phyloP scores from a whole-genome alignment of 2,888 invertebrate genomes.

The Proisotoma minuta region DNA sequence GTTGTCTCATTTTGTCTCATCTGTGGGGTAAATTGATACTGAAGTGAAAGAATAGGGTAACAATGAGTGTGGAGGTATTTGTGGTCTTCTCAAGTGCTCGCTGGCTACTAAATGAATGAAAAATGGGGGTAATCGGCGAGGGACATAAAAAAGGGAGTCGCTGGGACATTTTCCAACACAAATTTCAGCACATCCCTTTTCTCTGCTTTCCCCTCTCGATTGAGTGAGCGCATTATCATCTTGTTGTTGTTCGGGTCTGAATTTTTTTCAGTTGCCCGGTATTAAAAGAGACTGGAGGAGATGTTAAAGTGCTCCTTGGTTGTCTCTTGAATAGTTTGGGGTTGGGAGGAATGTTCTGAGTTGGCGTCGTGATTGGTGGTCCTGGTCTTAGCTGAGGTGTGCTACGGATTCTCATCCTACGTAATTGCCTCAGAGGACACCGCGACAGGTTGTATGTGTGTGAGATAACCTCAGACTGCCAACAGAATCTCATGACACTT shows the following conservation, averaged over 20 bases:
- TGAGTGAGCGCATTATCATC: conserved; percentile 16
- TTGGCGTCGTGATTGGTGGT: conserved; percentile 48
- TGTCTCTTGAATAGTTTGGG: conserved; percentile 17
- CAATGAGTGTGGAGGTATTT: too few species aligned
- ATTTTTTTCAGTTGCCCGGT: too few species aligned
- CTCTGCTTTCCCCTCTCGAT: conserved; percentile 2
- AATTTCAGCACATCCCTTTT: neutral
- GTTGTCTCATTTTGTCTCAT: too few species aligned
- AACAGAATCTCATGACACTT: conserved; percentile 45
- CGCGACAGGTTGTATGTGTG: conserved; percentile 48
- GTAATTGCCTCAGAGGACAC: conserved; percentile 48
- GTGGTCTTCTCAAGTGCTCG: too few species aligned
- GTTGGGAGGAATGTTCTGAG: conserved; percentile 21
- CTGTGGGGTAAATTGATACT: too few species aligned
- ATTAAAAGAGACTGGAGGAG: neutral
- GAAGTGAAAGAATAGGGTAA: too few species aligned
- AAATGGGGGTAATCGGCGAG: too few species aligned
- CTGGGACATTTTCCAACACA: too few species aligned
- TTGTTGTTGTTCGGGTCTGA: too few species aligned
- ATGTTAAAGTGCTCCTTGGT: conserved; percentile 4
- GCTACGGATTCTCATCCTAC: conserved; percentile 42
- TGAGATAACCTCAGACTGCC: conserved; percentile 44
- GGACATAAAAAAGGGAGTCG: too few species aligned
- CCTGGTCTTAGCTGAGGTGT: conserved; percentile 46
- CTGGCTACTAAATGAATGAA: too few species aligned